Evolutionary conservation across 2,113 vertebrate species (phyloP), one percentile per base, ranked within the genome.

Genomic region (Sphaerodactylus townsendi): DNA sequence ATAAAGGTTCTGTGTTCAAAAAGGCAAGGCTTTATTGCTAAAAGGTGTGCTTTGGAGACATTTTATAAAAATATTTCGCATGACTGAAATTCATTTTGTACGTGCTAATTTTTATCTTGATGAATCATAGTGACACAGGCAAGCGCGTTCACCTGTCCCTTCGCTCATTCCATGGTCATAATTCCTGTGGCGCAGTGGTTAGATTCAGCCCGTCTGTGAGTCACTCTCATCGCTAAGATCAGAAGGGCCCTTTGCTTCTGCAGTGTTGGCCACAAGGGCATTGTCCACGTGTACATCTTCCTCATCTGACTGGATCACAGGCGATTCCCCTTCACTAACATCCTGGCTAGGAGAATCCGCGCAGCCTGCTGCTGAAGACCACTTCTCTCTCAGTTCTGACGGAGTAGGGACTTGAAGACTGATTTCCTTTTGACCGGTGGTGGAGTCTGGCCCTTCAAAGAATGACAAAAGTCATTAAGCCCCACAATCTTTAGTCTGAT

Each of bases 141-240:
- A 92, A 94, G 91, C 85, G 88, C 88, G 41, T 90, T 91, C 88
- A 85, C 90, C 93, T 87, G 85, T 50, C 1, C 35, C 87, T 91
- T 93, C 89, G 84, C 87, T 92, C 94, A 37, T 39, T 73, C 84
- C 62, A 65, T 87, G 88, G 85, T 83, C 90, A n/a, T 30, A 75
- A 85, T 91, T 89, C 77, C 89, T 73, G 77, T 79, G 70, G 90
- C 83, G 85, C 90, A 89, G 73, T 19, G 44, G 79, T 71, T n/a
- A 76, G 77, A 44, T 86, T 95, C 88, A 94, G 41, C 82, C 85
- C 19, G 88, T 90, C 84, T 91, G 95, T 77, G 95, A 96, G 95
- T 98, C 97, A 82, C 97, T 98, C 90, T 99, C 97, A 15, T 98
- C 98, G 50, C 97, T 98, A 59, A 94, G 96, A 50, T 97, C 97